These are phyloP conservation scores for Heliconius congener DNA, from an alignment of 1,140 invertebrate genomes.

Conservation along the genomic window DNA sequence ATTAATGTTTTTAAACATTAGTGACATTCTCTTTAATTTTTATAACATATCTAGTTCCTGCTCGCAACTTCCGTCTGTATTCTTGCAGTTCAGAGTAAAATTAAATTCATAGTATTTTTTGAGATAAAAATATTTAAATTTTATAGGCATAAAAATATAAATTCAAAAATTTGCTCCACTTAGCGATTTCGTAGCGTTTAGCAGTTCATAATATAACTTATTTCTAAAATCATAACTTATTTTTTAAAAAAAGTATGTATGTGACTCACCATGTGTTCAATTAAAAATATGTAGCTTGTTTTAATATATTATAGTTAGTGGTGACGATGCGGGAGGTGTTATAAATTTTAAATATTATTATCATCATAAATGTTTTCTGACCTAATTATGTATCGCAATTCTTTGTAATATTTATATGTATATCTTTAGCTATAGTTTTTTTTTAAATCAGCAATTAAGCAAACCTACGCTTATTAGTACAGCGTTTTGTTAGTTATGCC, in stretches of 20 bases:
- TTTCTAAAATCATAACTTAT: too few relatives aligned
- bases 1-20: neutral
- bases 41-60: neutral
- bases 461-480: too few relatives aligned
- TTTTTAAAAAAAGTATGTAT: neutral
- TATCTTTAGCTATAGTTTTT: neutral
- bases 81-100: neutral
- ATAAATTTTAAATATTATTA: neutral
- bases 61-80: neutral
- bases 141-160: too few relatives aligned
- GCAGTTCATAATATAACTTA: too few relatives aligned
- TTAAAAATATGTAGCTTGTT: neutral
- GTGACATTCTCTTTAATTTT: neutral
- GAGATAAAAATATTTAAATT: too few relatives aligned
- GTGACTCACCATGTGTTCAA: neutral
- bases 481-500: too few relatives aligned
- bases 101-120: neutral
- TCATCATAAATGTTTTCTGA: neutral
- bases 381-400: neutral
- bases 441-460: too few relatives aligned
- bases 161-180: too few relatives aligned
- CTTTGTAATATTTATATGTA: neutral
- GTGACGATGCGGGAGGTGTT: conserved; percentile 4
- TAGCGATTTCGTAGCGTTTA: too few relatives aligned
- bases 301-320: neutral